Evolutionary conservation across 2,797 vertebrate species (phyloP).

Genomic region (Leptatherina wallacei): DNA sequence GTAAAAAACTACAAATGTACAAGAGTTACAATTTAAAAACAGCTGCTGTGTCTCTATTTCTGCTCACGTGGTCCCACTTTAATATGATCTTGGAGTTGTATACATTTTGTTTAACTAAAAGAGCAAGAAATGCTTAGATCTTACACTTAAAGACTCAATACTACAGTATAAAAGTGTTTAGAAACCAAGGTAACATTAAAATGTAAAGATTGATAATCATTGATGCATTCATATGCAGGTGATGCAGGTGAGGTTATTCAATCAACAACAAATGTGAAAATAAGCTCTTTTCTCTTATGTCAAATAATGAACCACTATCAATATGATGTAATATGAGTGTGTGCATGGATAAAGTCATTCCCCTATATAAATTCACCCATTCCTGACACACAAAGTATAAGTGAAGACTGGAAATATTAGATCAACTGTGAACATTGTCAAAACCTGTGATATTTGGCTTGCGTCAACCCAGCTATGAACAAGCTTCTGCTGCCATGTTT

Average conservation of each 20-base stretch:
- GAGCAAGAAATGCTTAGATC: too few relatives aligned
- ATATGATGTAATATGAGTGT: conserved; percentile 2
- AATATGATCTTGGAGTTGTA: background rate
- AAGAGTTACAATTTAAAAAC: background rate
- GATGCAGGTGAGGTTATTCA: background rate
- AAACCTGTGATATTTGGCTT: conserved; percentile 24
- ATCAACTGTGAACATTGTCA: conserved; percentile 18
- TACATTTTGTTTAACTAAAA: background rate
- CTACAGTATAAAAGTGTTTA: background rate
- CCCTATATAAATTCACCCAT: background rate
- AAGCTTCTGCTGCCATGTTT: conserved; percentile 28
- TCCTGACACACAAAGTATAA: background rate
- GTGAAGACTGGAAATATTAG: conserved; percentile 1
- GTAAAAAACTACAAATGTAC: conserved; percentile 2
- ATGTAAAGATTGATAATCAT: background rate
- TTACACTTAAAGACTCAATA: background rate
- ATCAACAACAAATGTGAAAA: conserved; percentile 5
- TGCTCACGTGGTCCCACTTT: background rate
- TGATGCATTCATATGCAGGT: background rate
- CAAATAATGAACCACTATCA: conserved; percentile 1
- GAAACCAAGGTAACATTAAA: background rate
- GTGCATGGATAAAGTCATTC: background rate
- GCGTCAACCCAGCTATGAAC: conserved; percentile 16
- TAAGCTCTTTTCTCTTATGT: conserved; percentile 22
- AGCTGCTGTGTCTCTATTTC: background rate